phyloP scores from a whole-genome alignment of 2,888 invertebrate genomes.

The Agrenia bidenticulata region DNA sequence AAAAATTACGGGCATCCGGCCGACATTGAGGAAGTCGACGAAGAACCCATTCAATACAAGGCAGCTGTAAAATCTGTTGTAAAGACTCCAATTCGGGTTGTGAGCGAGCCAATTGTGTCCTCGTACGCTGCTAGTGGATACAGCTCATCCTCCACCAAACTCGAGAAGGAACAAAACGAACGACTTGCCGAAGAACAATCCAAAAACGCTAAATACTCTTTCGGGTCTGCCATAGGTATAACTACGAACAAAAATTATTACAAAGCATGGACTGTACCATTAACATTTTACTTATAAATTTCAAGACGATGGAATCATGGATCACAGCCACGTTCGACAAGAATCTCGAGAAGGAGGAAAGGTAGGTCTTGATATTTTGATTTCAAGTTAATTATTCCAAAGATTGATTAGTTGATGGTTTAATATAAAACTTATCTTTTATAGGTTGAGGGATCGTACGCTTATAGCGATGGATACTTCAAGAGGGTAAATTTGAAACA shows the following conservation, averaged over 20 bases:
- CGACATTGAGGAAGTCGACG: constrained; percentile 11
- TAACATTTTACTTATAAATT: too few species aligned
- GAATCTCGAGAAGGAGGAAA: constrained; percentile 59
- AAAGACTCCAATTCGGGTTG: constrained; percentile 32
- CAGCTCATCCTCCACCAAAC: not conserved
- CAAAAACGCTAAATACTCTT: constrained; percentile 59
- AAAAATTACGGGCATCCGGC: constrained; percentile 2
- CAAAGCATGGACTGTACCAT: too few species aligned
- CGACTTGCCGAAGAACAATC: constrained; percentile 21
- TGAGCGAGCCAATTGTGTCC: constrained; percentile 1
- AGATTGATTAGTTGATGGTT: constrained; percentile 9
- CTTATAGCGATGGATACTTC: constrained; percentile 65
- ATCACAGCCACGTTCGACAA: constrained; percentile 55
- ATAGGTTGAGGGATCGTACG: constrained; percentile 60
- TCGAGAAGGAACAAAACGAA: not conserved
- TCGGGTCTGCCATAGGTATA: constrained; percentile 49
- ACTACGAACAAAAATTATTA: not conserved
- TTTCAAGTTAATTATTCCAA: too few species aligned
- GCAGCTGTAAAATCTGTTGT: constrained; percentile 24
- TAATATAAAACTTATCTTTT: not conserved
- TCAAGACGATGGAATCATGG: constrained; percentile 61
- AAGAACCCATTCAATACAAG: constrained; percentile 26
- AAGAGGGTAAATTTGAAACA: constrained; percentile 54
- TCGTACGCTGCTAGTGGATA: not conserved
- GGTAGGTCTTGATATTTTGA: constrained; percentile 26